Conservation (phyloP, 2,113 vertebrate genomes). For the Chrysemys picta region DNA sequence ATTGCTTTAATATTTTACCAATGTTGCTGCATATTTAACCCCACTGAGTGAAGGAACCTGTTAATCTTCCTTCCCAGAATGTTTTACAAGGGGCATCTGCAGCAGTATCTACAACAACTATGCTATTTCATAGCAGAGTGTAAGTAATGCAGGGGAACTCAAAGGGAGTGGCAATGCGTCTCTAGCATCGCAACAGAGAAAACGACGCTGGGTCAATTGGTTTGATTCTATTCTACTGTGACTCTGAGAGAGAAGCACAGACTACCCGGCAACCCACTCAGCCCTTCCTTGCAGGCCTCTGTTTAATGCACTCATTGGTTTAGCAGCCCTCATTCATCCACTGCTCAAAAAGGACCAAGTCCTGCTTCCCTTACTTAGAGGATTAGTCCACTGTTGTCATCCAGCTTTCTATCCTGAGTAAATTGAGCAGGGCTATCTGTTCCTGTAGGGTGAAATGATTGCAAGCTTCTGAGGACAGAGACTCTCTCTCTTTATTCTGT, state of each 20-base stretch:
- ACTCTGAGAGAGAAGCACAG: background rate
- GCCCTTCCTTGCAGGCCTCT: background rate
- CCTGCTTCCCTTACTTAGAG: background rate
- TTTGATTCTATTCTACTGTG: background rate
- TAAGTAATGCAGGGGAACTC: background rate
- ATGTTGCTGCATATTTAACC: background rate
- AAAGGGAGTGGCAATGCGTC: background rate
- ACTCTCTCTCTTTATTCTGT: background rate
- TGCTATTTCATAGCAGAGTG: background rate
- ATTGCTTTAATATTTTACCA: background rate
- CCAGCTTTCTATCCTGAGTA: background rate
- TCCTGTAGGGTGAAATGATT: background rate
- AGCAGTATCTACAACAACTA: background rate
- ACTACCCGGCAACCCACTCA: background rate
- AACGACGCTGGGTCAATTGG: background rate
- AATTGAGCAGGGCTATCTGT: background rate
- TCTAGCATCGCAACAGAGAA: background rate
- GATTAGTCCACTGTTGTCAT: background rate
- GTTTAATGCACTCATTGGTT: background rate
- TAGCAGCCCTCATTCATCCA: background rate
- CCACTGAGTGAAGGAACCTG: background rate
- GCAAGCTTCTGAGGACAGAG: background rate
- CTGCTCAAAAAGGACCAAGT: background rate
- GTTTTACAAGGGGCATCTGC: background rate
- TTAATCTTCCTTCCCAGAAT: background rate